Evolutionary conservation across 2,797 vertebrate genomes (phyloP), one percentile per base, ranked within the genome.

Genomic region (Acridotheres tristis): DNA sequence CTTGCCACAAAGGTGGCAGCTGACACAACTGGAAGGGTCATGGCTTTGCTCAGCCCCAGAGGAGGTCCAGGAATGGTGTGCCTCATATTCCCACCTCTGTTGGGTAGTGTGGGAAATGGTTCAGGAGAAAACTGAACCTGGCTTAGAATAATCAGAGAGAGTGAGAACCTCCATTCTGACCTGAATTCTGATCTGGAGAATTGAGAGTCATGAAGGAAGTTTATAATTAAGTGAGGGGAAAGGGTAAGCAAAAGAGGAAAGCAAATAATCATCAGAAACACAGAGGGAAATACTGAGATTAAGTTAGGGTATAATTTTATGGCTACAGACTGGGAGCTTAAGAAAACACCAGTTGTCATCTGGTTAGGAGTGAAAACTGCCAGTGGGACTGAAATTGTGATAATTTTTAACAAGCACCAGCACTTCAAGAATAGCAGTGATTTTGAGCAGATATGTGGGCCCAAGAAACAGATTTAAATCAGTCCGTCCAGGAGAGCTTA

Each of bases 401-500:
- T 22, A 8, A 45, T 48, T 85, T 85, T 71, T 47, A 89, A 32
- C 23, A 83, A 77, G n/a, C 0, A 1, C 6, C 6, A 10, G 34
- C 27, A 30, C 51, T 88, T 81, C 63, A 81, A 85, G 42, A 68
- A 78, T 4, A 75, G 47, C 27, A 68, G 43, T 26, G 63, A 76
- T 8, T 66, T 23, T 53, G 38, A 95, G 43, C 48, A 82, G 65
- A 16, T 57, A 90, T 42, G 55, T 69, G 55, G n/a, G 54, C 50
- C 51, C 71, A 66, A 93, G 32, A 90, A 94, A 68, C 25, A 82
- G 47, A 84, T 54, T 84, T 77, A 75, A 77, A 26, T 29, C 66
- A 86, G 45, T 45, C 34, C 10, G 1, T 42, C 34, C 69, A 50
- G 30, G 54, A 94, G 62, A 86, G 42, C 14, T 80, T 32, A 89